Base-by-base conservation (phyloP, 2,113 vertebrate species). In the Cavia porcellus region DNA sequence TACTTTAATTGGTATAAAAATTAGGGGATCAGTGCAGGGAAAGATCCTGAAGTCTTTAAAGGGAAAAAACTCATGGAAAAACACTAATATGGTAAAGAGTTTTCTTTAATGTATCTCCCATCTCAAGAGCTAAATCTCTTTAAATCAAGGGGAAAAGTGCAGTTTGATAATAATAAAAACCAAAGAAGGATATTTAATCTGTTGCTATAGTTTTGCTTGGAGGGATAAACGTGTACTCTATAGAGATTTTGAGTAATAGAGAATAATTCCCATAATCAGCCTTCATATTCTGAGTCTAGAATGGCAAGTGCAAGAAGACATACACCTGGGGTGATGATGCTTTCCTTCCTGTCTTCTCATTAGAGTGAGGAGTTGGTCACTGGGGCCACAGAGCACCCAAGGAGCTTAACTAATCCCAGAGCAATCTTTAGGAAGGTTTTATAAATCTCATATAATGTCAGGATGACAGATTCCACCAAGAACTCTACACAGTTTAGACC, bases 361-460 rank as follows among this genome's bases (percentile, higher is more conserved):
- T 72, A 94, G 50, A 86, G 66, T 75, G 79, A 59, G 72, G 91
- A 55, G 66, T 45, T 95, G 85, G 64, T 88, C 72, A 38, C 24
- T 38, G 15, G 17, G 61, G 25, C 52, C 57, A 80, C 20, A 77
- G 93, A 47, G 3, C 88, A 92, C 55, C 66, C 0, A 4, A 92
- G 55, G 45, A 97, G 47, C 77, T 89, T 75, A 45, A n/a, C 7
- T 38, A 86, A 68, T 84, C 90, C 79, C 85, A 77, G 5, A 88
- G 45, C 85, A 92, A 89, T 95, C 95, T 89, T 87, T 59, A 92
- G 70, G 62, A 85, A 6, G 22, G 38, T 57, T 97, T 96, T 89
- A 84, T 94, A 92, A 96, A 96, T 96, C 81, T 96, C 59, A 91
- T n/a, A 66, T 70, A 95, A 97, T 86, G 72, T 86, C 90, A 97